Evolutionary conservation across 2,797 vertebrate species (phyloP), one percentile per base, ranked within the genome.

Genomic region (Acipenser oxyrinchus): DNA sequence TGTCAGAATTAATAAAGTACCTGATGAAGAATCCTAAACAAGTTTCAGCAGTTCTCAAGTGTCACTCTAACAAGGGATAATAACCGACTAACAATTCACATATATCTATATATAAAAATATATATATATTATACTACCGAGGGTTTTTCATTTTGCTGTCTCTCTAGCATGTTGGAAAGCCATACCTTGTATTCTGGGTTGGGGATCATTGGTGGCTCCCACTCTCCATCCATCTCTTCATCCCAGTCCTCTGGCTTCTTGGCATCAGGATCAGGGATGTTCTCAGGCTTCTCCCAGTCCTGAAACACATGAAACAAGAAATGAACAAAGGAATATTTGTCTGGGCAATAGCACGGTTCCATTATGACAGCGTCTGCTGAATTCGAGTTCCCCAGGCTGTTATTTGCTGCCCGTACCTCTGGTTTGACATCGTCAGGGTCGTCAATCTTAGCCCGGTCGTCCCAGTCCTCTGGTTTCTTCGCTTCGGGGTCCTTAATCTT

Each of bases 171-270:
- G 37, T 5, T 37, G 37, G 5, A 37, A 37, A 37, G 37, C 4
- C 37, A 37, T 67, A 93, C 94, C 87, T 95, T 93, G 76, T 94
- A 96, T n/a, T 96, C 94, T 0, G 93, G 89, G 74, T 95, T 96
- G 70, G 89, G 84, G 75, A 95, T 94, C 73, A 92, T 90, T 0
- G 94, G 87, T 6, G 94, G 93, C 65, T 94, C 93, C 94, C 94
- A 96, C 69, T 95, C 93, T 64, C 93, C 93, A 0, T 95, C 94
- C 93, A 96, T 95, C 78, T 94, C 93, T 73, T 91, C 94, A 1
- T 95, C 93, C 94, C 94, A 96, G 57, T 96, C 94, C 1, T 91
- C 89, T 0, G 94, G 93, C 71, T 94, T 96, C 76, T 90, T 92
- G 62, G 93, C 92, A 11, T 95, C 93, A 0, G 94, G 93, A 76